These are phyloP conservation scores for Synanceia verrucosa DNA, from an alignment of 2,797 vertebrate genomes.

Conservation along the genomic window DNA sequence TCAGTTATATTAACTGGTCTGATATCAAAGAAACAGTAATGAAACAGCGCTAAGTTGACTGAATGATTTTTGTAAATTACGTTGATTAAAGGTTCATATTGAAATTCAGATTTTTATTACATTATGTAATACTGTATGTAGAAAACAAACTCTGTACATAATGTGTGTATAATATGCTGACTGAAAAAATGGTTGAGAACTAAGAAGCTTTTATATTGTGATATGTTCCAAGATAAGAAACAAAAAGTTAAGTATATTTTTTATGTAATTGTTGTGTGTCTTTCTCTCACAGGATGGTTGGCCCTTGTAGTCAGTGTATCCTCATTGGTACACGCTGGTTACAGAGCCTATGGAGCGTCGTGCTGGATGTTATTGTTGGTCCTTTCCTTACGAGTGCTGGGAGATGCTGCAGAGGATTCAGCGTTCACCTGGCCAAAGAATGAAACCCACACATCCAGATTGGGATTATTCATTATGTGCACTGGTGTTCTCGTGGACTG, in stretches of 20 bases:
- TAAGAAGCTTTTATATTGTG: neutral
- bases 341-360: slow-evolving; percentile 75
- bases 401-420: slow-evolving; percentile 76
- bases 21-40: neutral
- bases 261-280: slow-evolving; percentile 6
- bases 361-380: slow-evolving; percentile 69
- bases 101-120: neutral
- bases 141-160: neutral
- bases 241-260: neutral
- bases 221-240: neutral
- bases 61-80: neutral
- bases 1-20: neutral
- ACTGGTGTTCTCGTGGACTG: slow-evolving; percentile 10
- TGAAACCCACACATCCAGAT: slow-evolving; percentile 49
- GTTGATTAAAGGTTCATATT: neutral
- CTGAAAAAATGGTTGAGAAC: neutral
- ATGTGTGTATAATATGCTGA: neutral
- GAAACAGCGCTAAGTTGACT: neutral
- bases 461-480: neutral
- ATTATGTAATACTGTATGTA: neutral
- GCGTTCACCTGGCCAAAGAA: slow-evolving; percentile 74
- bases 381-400: slow-evolving; percentile 76
- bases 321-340: slow-evolving; percentile 75
- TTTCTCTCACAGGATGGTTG: slow-evolving; percentile 72
- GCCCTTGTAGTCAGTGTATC: slow-evolving; percentile 74